Percentiles rank a stretch among this genome's conserved stretches.
Conservation (phyloP, 2,113 vertebrate genomes). For the Falcunculus frontatus region DNA sequence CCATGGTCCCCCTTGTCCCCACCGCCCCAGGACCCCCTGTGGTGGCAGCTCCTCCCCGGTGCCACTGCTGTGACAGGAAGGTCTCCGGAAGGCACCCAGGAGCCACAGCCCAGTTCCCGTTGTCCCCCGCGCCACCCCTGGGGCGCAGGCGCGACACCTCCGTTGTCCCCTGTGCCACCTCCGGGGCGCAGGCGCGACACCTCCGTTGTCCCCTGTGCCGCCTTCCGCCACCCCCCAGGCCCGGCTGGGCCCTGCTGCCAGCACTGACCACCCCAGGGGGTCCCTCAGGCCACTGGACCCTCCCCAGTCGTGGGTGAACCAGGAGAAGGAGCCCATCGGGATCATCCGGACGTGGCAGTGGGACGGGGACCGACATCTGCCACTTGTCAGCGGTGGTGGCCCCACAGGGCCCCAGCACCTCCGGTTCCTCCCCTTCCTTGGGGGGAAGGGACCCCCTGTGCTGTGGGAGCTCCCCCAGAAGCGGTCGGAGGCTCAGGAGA, state of each 20-base stretch:
- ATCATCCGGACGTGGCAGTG: accelerated
- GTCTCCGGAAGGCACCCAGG: background rate
- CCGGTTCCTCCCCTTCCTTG: background rate
- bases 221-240: background rate
- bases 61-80: background rate
- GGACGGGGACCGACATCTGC: background rate
- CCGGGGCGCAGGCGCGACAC: too few relatives aligned
- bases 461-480: background rate
- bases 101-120: background rate
- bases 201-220: too few relatives aligned
- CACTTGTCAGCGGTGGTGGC: background rate
- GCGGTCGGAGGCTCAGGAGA: accelerated
- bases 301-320: accelerated
- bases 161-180: too few relatives aligned
- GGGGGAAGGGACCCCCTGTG: background rate
- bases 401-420: accelerated
- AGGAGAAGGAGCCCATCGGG: background rate
- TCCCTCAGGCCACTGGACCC: background rate
- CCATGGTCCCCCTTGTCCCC: accelerated
- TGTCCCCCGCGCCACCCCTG: background rate
- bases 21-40: background rate
- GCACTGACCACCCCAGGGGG: accelerated
- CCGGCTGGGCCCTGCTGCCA: background rate
- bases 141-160: background rate
- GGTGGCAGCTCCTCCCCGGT: background rate